These are phyloP conservation scores for Ibidorhyncha struthersii DNA, from an alignment of 2,113 vertebrate species.

Conservation along the genomic window DNA sequence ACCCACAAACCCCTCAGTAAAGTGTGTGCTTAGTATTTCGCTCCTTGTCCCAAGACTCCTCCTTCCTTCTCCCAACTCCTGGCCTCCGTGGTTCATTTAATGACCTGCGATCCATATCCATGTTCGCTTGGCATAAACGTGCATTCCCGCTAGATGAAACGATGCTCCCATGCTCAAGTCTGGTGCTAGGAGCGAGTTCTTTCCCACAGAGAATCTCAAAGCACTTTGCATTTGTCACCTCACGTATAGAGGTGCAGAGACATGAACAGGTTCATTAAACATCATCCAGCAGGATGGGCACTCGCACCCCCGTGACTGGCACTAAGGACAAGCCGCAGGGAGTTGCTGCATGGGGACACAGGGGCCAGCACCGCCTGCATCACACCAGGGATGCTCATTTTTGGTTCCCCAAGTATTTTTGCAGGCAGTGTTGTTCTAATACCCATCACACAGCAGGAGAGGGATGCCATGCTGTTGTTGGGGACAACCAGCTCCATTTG, in stretches of 20 bases:
- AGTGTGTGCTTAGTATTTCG: not conserved
- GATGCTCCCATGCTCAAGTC: not conserved
- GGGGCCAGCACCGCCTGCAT: not conserved
- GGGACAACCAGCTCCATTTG: not conserved
- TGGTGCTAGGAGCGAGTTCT: not conserved
- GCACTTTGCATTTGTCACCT: not conserved
- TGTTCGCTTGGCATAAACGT: not conserved
- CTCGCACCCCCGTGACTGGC: not conserved
- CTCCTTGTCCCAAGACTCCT: not conserved
- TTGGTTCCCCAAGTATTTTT: not conserved
- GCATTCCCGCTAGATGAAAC: not conserved
- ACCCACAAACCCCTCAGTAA: not conserved
- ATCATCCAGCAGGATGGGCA: not conserved
- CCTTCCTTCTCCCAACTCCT: not conserved
- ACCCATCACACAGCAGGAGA: not conserved
- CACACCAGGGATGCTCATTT: rapidly evolving
- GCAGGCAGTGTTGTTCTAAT: not conserved
- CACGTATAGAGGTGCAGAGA: not conserved
- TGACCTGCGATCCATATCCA: rapidly evolving
- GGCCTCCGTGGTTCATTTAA: not conserved
- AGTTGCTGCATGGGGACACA: not conserved
- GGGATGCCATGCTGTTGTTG: not conserved
- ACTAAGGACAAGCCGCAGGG: not conserved
- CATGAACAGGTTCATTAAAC: not conserved
- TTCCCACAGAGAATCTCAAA: not conserved